Conservation (phyloP, 2,113 vertebrate genomes). For the Pampusana beccarii region DNA sequence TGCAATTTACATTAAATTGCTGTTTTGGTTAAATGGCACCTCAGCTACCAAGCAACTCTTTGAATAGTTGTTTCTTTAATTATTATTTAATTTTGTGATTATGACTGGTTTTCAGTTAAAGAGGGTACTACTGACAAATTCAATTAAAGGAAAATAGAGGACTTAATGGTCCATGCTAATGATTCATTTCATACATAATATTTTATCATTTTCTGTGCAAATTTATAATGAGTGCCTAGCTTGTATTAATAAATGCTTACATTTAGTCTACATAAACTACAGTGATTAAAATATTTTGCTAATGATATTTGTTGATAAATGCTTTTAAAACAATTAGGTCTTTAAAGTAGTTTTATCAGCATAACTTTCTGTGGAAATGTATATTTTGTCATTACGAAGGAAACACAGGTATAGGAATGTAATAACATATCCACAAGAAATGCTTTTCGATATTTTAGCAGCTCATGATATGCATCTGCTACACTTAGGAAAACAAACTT, state of each 20-base stretch:
- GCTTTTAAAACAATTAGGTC: constrained; percentile 64
- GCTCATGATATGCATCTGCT: constrained; percentile 17
- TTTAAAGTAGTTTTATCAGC: constrained; percentile 55
- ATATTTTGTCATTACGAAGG: constrained; percentile 48
- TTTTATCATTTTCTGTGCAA: constrained; percentile 89
- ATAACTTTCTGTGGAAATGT: constrained; percentile 19
- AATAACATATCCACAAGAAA: background rate
- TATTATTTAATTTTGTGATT: constrained; percentile 92
- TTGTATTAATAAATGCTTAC: constrained; percentile 85
- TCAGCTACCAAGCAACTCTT: constrained; percentile 85
- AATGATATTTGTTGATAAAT: constrained; percentile 76
- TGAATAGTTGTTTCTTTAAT: constrained; percentile 92
- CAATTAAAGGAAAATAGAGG: constrained; percentile 94
- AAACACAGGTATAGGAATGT: constrained; percentile 28
- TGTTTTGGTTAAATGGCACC: constrained; percentile 86
- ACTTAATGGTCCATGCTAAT: constrained; percentile 95
- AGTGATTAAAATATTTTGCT: constrained; percentile 82
- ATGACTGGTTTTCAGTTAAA: constrained; percentile 91
- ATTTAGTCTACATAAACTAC: constrained; percentile 77
- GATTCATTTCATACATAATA: constrained; percentile 95
- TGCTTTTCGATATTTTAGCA: constrained; percentile 58
- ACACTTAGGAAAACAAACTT: constrained; percentile 47
- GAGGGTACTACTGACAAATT: constrained; percentile 96
- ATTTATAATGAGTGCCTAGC: constrained; percentile 86
- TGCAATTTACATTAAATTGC: constrained; percentile 89